Conservation (phyloP, 1,140 invertebrate genomes). For the Orchestia grillus region DNA sequence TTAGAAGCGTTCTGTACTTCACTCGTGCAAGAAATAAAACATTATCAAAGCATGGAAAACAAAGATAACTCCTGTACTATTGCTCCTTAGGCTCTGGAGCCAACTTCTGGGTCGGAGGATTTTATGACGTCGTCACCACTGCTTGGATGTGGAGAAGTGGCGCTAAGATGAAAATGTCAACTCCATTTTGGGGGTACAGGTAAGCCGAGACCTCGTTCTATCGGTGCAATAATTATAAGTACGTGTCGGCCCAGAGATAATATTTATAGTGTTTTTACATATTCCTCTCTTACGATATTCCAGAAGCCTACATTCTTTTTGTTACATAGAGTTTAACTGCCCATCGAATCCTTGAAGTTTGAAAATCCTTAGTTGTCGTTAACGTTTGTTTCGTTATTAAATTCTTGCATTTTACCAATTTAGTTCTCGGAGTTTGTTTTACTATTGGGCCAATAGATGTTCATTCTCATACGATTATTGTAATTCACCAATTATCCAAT, state of each 20-base stretch:
- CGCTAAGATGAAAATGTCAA: slow-evolving; percentile 1
- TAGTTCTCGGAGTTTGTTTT: too few relatives aligned
- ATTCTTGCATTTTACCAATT: too few relatives aligned
- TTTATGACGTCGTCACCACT: neutral
- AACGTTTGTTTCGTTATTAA: too few relatives aligned
- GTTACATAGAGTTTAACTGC: too few relatives aligned
- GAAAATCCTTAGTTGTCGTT: too few relatives aligned
- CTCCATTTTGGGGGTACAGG: slow-evolving; percentile 43
- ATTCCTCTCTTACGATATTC: neutral
- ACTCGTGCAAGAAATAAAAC: neutral
- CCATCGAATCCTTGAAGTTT: too few relatives aligned
- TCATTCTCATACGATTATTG: too few relatives aligned
- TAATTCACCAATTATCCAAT: too few relatives aligned
- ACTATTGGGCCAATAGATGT: too few relatives aligned
- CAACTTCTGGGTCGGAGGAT: slow-evolving; percentile 34
- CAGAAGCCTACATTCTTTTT: neutral
- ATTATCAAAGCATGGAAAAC: neutral
- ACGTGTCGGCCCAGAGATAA: neutral
- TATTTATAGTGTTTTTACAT: neutral
- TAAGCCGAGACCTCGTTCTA: neutral
- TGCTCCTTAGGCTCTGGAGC: neutral
- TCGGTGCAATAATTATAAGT: neutral
- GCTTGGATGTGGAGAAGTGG: slow-evolving; percentile 40
- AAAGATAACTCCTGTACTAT: neutral
- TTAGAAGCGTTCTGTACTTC: neutral